phyloP scores from a whole-genome alignment of 2,797 vertebrate genomes.

The Enteromius viviparus region DNA sequence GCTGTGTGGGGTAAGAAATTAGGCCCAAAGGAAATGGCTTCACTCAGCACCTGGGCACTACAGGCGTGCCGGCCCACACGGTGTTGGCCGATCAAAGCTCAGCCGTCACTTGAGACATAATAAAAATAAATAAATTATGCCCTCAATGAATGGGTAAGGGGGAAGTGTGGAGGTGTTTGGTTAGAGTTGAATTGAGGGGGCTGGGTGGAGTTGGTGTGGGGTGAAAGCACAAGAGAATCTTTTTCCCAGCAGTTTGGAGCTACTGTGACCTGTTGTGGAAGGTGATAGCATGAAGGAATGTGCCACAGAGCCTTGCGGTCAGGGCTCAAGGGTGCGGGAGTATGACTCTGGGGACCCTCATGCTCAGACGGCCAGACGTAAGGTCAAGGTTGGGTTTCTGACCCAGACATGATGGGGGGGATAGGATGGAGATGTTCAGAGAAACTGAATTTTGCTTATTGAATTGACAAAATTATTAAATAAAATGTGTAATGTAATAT shows the following conservation, averaged over 20 bases:
- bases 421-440: not conserved
- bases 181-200: conserved; percentile 25
- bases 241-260: conserved; percentile 44
- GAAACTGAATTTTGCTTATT: not conserved
- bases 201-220: not conserved
- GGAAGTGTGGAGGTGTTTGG: conserved; percentile 24
- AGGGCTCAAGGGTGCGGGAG: conserved; percentile 17
- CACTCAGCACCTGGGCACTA: conserved; percentile 65
- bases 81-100: conserved; percentile 62
- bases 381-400: conserved; percentile 52
- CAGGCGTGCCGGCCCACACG: conserved; percentile 53
- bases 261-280: conserved; percentile 44
- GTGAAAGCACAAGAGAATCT: not conserved
- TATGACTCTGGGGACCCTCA: conserved; percentile 18
- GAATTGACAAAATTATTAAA: not conserved
- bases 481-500: not conserved
- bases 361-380: conserved; percentile 28
- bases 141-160: conserved; percentile 43
- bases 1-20: conserved; percentile 61
- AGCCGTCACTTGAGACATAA: conserved; percentile 53
- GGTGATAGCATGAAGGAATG: conserved; percentile 43
- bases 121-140: conserved; percentile 67
- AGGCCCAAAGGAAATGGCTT: conserved; percentile 63
- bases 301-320: conserved; percentile 40
- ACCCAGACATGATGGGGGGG: not conserved